These are phyloP conservation scores for Acronicta leporina DNA, from an alignment of 2,888 invertebrate genomes.

Conservation along the genomic window DNA sequence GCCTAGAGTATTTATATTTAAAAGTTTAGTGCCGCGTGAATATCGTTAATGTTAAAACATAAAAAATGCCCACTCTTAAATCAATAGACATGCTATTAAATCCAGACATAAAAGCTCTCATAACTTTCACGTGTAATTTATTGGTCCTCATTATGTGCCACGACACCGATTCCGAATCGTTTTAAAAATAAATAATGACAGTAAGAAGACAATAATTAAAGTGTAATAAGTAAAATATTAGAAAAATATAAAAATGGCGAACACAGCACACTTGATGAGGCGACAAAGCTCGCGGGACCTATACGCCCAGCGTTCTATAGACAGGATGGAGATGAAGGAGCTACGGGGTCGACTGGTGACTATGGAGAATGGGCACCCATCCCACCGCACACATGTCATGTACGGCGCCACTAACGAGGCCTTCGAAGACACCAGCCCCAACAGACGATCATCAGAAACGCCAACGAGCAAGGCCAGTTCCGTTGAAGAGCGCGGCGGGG, in stretches of 20 bases:
- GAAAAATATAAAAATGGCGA: conserved; percentile 91
- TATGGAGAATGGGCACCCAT: conserved; percentile 91
- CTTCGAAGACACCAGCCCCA: conserved; percentile 89
- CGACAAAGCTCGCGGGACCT: conserved; percentile 96
- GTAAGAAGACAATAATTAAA: conserved; percentile 63
- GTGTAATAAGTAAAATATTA: conserved; percentile 43
- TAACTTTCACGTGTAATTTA: conserved; percentile 70
- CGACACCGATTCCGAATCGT: conserved; percentile 74
- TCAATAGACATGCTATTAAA: conserved; percentile 61
- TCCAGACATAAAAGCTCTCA: conserved; percentile 56
- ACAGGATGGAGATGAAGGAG: conserved; percentile 96
- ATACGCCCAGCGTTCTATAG: conserved; percentile 94
- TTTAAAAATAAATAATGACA: conserved; percentile 63
- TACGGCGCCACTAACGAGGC: conserved; percentile 97
- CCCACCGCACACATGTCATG: conserved; percentile 86
- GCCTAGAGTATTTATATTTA: conserved; percentile 18
- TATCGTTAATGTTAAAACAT: neutral
- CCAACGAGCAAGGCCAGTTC: conserved; percentile 90
- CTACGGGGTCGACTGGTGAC: conserved; percentile 93
- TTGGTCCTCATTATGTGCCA: conserved; percentile 79
- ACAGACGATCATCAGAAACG: conserved; percentile 78
- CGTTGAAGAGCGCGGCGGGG: conserved; percentile 90
- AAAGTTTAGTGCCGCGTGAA: conserved; percentile 31
- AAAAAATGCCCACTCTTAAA: conserved; percentile 67
- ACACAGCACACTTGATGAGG: conserved; percentile 96